Conservation (phyloP, 1,140 invertebrate species). For the Vanessa atalanta region DNA sequence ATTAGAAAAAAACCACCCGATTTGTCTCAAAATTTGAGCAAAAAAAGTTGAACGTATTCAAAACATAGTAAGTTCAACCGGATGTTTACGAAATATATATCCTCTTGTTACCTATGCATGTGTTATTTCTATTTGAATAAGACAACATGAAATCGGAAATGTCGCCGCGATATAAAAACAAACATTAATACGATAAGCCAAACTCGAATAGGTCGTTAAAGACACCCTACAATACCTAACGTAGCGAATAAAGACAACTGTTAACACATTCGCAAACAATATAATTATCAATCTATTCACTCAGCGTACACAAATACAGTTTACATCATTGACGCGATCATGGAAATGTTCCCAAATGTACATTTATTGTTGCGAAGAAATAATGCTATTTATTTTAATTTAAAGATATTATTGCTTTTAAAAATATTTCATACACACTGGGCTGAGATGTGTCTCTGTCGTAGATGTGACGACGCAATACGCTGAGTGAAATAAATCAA, state of each 20-base stretch:
- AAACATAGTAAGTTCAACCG: no score
- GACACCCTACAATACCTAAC: conserved; percentile 29
- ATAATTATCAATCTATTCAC: conserved; percentile 17
- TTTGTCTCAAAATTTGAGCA: no score
- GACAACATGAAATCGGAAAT: conserved; percentile 68
- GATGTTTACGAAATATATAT: not conserved
- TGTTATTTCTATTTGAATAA: conserved; percentile 43
- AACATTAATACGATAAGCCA: conserved; percentile 42
- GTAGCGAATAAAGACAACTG: conserved; percentile 27
- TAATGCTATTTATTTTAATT: not conserved
- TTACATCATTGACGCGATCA: not conserved
- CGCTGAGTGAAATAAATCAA: conserved; percentile 31
- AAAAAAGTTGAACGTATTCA: no score
- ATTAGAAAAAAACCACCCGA: no score
- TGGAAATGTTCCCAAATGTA: no score
- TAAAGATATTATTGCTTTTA: not conserved
- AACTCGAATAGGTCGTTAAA: conserved; percentile 42
- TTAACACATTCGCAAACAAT: conserved; percentile 26
- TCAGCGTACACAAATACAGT: conserved; percentile 18
- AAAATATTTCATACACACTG: conserved; percentile 18
- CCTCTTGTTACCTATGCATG: not conserved
- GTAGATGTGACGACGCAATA: not conserved
- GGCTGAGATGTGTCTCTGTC: not conserved
- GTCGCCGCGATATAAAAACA: conserved; percentile 61
- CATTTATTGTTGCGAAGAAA: no score